A percentile compares a stretch with the other conserved stretches of the same genome.
Evolutionary conservation across 2,888 invertebrate genomes (phyloP).

Genomic region (Drosophila longiperda): DNA sequence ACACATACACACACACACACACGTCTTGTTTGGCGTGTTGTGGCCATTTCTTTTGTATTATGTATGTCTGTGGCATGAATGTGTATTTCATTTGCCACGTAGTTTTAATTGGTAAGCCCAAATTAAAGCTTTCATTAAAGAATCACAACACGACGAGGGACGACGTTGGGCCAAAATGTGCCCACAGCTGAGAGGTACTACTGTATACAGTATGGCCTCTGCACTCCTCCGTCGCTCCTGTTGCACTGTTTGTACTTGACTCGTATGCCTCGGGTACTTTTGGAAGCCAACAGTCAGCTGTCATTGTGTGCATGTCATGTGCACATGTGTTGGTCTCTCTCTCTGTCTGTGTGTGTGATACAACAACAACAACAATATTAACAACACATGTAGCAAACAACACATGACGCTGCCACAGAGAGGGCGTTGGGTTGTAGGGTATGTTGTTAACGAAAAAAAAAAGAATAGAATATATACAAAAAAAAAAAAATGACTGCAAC

Average conservation of each 20-base stretch:
- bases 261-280: conserved; percentile 76
- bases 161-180: conserved; percentile 44
- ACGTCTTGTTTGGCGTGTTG: conserved; percentile 3
- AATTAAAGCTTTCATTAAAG: conserved; percentile 81
- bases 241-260: conserved; percentile 64
- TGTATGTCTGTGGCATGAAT: conserved; percentile 47
- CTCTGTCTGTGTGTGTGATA: conserved; percentile 26
- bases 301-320: conserved; percentile 80
- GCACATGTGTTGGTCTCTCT: conserved; percentile 52
- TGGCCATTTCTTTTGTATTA: conserved; percentile 50
- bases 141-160: conserved; percentile 69
- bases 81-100: conserved; percentile 81
- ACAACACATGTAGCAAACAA: conserved; percentile 48
- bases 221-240: not conserved
- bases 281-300: conserved; percentile 81
- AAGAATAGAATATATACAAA: conserved; percentile 7
- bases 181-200: conserved; percentile 38
- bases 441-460: not conserved
- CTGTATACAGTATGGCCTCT: not conserved
- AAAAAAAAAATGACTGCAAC: conserved; percentile 43
- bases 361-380: conserved; percentile 40
- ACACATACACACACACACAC: not conserved
- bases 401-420: conserved; percentile 36
- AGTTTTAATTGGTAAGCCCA: conserved; percentile 80
- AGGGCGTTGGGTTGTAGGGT: not conserved